A percentile compares a stretch with the other conserved stretches of the same genome.
Conservation (phyloP, 2,888 invertebrate genomes). For the Endomychus coccineus region DNA sequence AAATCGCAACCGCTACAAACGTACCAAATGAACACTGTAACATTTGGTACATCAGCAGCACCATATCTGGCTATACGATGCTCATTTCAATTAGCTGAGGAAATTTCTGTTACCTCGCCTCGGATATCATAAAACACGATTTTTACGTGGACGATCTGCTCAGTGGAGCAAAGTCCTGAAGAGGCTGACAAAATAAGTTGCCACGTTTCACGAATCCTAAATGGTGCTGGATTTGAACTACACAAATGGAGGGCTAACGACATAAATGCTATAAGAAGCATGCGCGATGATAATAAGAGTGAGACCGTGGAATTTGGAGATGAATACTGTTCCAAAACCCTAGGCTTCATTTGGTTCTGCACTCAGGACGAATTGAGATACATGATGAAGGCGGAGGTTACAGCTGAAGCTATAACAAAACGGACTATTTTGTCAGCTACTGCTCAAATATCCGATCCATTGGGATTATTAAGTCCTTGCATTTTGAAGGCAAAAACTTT, state of each 20-base stretch:
- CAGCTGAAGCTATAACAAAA: slow-evolving; percentile 12
- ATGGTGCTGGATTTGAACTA: slow-evolving; percentile 13
- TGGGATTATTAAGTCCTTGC: slow-evolving; percentile 21
- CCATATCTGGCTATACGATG: slow-evolving; percentile 21
- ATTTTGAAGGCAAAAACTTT: slow-evolving; percentile 22
- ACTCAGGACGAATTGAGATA: slow-evolving; percentile 2
- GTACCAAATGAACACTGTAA: slow-evolving; percentile 20
- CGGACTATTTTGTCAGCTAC: slow-evolving; percentile 18
- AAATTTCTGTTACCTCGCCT: slow-evolving; percentile 13
- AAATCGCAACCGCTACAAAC: slow-evolving; percentile 10
- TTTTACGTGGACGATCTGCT: slow-evolving; percentile 21
- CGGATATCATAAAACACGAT: slow-evolving; percentile 13
- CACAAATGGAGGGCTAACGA: slow-evolving; percentile 21
- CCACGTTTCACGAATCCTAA: slow-evolving; percentile 15
- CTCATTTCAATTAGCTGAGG: slow-evolving; percentile 18
- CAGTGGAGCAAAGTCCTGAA: no score
- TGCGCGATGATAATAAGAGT: no score
- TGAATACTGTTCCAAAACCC: slow-evolving; percentile 4
- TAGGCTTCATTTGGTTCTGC: slow-evolving; percentile 5
- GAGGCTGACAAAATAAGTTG: slow-evolving; percentile 14
- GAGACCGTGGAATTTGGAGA: no score
- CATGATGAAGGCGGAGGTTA: not conserved
- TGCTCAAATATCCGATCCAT: slow-evolving; percentile 23
- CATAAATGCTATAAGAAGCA: no score
- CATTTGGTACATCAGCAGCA: slow-evolving; percentile 20